Evolutionary conservation across 1,140 invertebrate genomes (phyloP).

Genomic region (Aphis gossypii): DNA sequence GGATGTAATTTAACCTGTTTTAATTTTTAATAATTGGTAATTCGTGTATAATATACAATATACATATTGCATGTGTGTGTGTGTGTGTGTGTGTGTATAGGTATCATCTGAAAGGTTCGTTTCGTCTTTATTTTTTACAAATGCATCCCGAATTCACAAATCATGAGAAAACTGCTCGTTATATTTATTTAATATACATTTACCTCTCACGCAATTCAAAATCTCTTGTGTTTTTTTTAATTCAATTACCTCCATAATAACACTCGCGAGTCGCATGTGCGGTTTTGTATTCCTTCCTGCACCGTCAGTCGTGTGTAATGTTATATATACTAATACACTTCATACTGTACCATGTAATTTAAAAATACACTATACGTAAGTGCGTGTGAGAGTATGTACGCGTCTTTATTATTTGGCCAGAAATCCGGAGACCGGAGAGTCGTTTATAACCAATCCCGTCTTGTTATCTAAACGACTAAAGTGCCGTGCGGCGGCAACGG

Average conservation of each 20-base stretch:
- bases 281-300: background rate
- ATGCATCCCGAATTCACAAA: slow-evolving; percentile 2
- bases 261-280: background rate
- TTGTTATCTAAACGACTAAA: slow-evolving; percentile 54
- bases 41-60: background rate
- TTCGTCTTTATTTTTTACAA: background rate
- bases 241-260: slow-evolving; percentile 26
- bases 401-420: slow-evolving; percentile 40
- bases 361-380: background rate
- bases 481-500: slow-evolving; percentile 15
- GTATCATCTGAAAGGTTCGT: background rate
- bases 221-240: slow-evolving; percentile 34
- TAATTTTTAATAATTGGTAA: background rate
- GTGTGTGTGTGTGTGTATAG: no score
- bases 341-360: background rate
- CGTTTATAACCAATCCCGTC: background rate
- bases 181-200: background rate
- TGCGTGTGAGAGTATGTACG: background rate
- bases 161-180: slow-evolving; percentile 47
- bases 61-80: background rate
- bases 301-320: background rate
- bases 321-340: background rate
- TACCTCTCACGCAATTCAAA: slow-evolving; percentile 18
- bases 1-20: background rate
- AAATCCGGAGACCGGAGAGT: slow-evolving; percentile 32